Base-by-base conservation (phyloP, 1,140 invertebrate species). In the Bombus huntii region DNA sequence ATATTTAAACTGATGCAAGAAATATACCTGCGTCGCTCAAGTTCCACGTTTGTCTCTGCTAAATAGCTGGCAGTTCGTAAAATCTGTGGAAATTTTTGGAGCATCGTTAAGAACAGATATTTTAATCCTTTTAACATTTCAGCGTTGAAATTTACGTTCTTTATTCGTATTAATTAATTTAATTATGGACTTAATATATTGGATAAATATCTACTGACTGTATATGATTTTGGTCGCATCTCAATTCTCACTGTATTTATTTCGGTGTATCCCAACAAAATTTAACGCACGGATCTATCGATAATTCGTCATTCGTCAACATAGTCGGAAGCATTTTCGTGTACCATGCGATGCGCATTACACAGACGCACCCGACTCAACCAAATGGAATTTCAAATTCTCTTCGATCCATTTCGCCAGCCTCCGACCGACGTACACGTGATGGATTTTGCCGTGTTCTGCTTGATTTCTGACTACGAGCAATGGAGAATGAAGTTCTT, bases 211-310 rank as follows among this genome's bases (percentile, higher is more conserved):
- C 47, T 53, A 2, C 47, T 6, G 1, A 0, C 47, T 18, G 44
- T 47, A 34, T 37, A 37, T 37, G 34, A 37, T 37, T 37, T 15
- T 13, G 13, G 13, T 5, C 15, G 44, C 0, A 1, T 18, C 44
- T 47, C 15, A 5, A 47, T 47, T 1, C 0, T 22, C 5, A 22
- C 5, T 1, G 47, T 18, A 53, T 53, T 18, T 18, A 18, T 47
- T 1, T 18, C 15, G 47, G 5, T 18, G 47, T 47, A 47, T 47
- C 15, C 5, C 47, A 18, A 47, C 15, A 18, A 47, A 89, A 88
- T 91, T 85, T 91, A 59, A 73, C 53, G 71, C 82, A 87, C 82
- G 86, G 47, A 85, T 85, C 72, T 80, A 62, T 62, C 85, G 90
- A 91, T 87, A 90, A 88, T 90, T 90, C 66, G 71, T 44, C 53